Percentiles rank a stretch among this genome's conserved stretches.
Evolutionary conservation across 2,797 vertebrate species (phyloP).

Genomic region (Chelidonichthys spinosus): DNA sequence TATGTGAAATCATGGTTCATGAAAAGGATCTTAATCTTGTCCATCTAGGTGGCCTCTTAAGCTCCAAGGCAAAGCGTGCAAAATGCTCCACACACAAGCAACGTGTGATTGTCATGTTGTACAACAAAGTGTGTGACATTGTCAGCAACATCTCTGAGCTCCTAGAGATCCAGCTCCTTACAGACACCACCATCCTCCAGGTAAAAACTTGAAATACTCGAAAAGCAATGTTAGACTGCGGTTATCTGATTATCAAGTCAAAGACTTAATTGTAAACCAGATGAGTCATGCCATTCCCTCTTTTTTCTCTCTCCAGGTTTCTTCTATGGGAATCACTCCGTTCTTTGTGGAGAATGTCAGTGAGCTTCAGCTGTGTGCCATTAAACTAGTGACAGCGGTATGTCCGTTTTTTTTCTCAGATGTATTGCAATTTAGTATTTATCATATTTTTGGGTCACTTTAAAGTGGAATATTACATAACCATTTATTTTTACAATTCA

Average conservation of each 20-base stretch:
- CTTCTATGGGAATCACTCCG: constrained; percentile 98
- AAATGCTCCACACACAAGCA: constrained; percentile 98
- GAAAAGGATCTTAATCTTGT: constrained; percentile 6
- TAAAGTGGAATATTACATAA: background rate
- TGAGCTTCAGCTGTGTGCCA: constrained; percentile 95
- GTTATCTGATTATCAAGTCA: background rate
- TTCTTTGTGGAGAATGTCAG: constrained; percentile 99
- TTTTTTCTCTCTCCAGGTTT: constrained; percentile 83
- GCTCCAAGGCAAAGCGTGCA: constrained; percentile 96
- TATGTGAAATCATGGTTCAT: background rate
- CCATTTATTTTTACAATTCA: background rate
- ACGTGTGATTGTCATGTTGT: constrained; percentile 97
- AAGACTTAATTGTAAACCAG: background rate
- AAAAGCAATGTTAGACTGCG: background rate
- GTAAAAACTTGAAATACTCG: constrained; percentile 43
- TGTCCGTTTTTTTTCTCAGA: constrained; percentile 59
- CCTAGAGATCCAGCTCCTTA: constrained; percentile 96
- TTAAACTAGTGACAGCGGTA: constrained; percentile 97
- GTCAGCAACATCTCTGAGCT: constrained; percentile 96
- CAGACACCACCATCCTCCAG: constrained; percentile 98
- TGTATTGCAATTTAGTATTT: background rate
- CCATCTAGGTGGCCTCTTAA: constrained; percentile 90
- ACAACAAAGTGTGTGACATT: constrained; percentile 98
- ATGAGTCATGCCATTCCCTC: background rate
- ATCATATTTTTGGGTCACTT: background rate